phyloP scores from a whole-genome alignment of 2,888 invertebrate genomes.

The Elmis aenea region DNA sequence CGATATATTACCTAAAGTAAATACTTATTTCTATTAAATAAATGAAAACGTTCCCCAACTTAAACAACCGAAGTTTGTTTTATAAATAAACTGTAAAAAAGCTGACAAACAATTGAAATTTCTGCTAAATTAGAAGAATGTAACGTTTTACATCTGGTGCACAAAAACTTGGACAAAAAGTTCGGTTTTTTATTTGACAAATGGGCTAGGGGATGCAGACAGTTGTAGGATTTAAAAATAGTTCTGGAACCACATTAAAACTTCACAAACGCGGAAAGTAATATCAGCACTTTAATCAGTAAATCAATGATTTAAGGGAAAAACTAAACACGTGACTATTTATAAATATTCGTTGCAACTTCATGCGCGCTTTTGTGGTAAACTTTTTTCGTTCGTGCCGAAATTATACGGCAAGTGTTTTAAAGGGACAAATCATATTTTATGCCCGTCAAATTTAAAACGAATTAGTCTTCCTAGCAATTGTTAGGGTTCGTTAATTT shows the following conservation, averaged over 20 bases:
- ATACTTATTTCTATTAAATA: too few species aligned
- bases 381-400: too few species aligned
- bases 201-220: constrained; percentile 33
- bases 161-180: constrained; percentile 29
- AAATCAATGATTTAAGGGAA: constrained; percentile 5
- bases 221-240: constrained; percentile 36
- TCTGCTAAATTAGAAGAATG: constrained; percentile 37
- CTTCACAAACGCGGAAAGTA: constrained; percentile 14
- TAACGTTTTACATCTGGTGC: constrained; percentile 37
- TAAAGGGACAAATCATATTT: too few species aligned
- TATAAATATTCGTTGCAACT: too few species aligned
- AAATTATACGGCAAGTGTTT: too few species aligned
- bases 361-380: too few species aligned
- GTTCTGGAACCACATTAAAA: constrained; percentile 32
- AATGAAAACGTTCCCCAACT: too few species aligned
- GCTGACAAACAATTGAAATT: constrained; percentile 26
- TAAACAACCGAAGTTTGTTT: constrained; percentile 11
- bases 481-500: too few species aligned
- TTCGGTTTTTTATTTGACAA: constrained; percentile 33
- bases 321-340: constrained; percentile 2
- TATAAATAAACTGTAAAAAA: constrained; percentile 15
- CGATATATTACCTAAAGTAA: too few species aligned
- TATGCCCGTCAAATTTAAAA: too few species aligned
- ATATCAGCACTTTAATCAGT: constrained; percentile 14
- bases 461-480: too few species aligned